Base-by-base conservation (phyloP, 2,888 invertebrate species). In the Lycocerus yunnanus region DNA sequence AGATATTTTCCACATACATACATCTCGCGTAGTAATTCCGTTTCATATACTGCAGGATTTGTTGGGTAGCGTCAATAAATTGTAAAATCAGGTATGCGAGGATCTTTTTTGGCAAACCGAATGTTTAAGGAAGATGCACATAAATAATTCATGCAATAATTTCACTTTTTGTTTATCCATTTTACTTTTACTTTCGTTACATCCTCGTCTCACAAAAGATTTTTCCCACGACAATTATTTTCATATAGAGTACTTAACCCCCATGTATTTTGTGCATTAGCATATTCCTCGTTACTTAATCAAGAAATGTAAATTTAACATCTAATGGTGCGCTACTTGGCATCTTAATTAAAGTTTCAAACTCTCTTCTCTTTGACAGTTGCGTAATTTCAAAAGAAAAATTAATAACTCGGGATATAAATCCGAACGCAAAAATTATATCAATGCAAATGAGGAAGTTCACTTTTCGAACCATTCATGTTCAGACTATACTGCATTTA, bases 161-260 rank as follows among this genome's bases (percentile, higher is more conserved):
- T 63, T 63, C 61, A 63, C 61, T 63, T 63, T 63, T 63, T 63
- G 61, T 63, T n/a, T 63, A 63, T 63, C 61, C 61, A 63, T 63
- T 63, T 18, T 63, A 63, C 61, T 63, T 63, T 63, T 63, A 63
- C 61, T 63, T 63, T 63, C 61, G 61, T 63, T 63, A 63, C 61
- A 63, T 63, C 60, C 60, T 63, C 16, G 20, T 10, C 20, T 63
- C 20, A 63, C 61, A 63, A 63, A 63, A 63, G 61, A 20, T 18
- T 63, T 18, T 63, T 63, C 61, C 16, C 61, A 63, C 61, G 61
- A 63, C 61, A 63, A 63, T 63, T 63, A 63, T 18, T 43, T 43
- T 63, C 61, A 16, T 63, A 63, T 9, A 63, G 13, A 20, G 61
- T 20, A 63, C 61, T 63, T 63, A 63, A 63, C 61, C 61, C 61